Conservation (phyloP, 2,888 invertebrate genomes). For the Capitulum mitella region DNA sequence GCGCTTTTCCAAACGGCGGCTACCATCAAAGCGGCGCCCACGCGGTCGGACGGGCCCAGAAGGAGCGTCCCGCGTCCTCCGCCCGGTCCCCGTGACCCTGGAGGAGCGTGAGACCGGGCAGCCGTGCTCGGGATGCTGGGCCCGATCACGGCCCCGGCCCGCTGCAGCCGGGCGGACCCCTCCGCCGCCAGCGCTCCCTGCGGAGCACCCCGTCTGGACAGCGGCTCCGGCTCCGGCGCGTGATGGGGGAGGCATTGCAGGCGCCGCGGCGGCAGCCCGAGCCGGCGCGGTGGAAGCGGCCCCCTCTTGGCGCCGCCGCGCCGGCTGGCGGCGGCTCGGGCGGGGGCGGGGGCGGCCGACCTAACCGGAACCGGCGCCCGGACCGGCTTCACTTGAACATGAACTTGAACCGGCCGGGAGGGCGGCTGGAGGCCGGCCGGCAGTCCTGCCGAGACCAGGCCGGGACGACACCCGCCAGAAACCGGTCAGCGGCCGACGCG, state of each 20-base stretch:
- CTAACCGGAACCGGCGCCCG: neutral
- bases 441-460: neutral
- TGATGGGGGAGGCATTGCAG: no score
- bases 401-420: neutral
- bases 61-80: neutral
- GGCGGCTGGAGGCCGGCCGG: no score
- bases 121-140: no score
- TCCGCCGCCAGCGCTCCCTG: neutral
- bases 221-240: neutral
- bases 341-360: neutral
- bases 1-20: neutral
- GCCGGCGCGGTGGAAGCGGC: neutral
- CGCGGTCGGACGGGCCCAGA: neutral
- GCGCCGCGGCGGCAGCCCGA: no score
- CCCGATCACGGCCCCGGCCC: no score
- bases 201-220: neutral
- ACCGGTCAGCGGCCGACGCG: neutral
- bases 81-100: neutral
- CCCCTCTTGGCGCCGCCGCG: neutral
- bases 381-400: neutral
- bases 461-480: neutral
- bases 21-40: neutral
- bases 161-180: no score
- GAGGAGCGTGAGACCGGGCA: no score
- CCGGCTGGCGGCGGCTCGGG: neutral